A percentile compares a stretch with the other conserved stretches of the same genome.
Evolutionary conservation across 2,113 vertebrate genomes (phyloP).

Genomic region (Phyllostomus hastatus): DNA sequence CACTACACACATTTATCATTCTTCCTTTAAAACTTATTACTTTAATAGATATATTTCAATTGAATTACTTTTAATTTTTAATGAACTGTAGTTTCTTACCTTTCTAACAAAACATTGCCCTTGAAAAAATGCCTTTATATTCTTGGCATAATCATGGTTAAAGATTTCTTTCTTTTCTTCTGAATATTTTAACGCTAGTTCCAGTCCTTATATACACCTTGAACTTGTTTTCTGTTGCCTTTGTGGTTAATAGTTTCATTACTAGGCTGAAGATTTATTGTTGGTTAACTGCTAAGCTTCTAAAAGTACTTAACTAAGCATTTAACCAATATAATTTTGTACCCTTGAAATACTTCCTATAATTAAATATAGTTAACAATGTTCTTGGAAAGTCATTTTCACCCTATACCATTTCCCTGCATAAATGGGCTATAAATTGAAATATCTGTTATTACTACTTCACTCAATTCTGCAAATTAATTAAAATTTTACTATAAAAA

Average conservation of each 20-base stretch:
- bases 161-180: not conserved
- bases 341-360: not conserved
- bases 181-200: slow-evolving; percentile 2
- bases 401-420: not conserved
- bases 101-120: not conserved
- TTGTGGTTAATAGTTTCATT: slow-evolving; percentile 37
- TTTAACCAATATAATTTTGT: not conserved
- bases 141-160: not conserved
- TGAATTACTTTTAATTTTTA: slow-evolving; percentile 38
- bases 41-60: slow-evolving; percentile 12
- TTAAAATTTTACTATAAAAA: not conserved
- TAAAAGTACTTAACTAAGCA: slow-evolving; percentile 17
- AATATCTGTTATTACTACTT: not conserved
- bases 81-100: slow-evolving; percentile 25
- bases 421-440: not conserved
- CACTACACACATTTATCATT: not conserved
- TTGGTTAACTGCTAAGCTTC: slow-evolving; percentile 1
- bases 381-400: not conserved
- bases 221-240: slow-evolving; percentile 17
- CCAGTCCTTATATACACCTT: not conserved
- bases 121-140: not conserved
- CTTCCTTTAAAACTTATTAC: slow-evolving; percentile 27
- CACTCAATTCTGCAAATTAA: not conserved
- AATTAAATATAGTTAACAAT: not conserved
- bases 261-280: not conserved